Conservation (phyloP, 2,113 vertebrate genomes). For the Toxotes chatareus region DNA sequence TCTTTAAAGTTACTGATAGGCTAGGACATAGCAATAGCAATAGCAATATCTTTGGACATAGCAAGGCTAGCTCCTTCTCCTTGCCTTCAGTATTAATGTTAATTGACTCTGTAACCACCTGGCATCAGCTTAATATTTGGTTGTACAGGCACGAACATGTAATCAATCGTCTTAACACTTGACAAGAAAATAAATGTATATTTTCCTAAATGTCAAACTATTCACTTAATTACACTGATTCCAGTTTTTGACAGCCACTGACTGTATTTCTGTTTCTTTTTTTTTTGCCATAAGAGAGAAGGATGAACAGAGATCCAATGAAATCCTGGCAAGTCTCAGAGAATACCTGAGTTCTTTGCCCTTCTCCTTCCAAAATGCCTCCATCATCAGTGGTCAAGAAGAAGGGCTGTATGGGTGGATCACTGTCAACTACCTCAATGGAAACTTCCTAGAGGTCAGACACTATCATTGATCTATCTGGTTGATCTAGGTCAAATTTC, state of each 20-base stretch:
- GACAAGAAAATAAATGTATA: not conserved
- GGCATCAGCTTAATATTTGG: no score
- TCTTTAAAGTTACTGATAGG: no score
- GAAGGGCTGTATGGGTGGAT: slow-evolving; percentile 98
- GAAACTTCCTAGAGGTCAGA: slow-evolving; percentile 92
- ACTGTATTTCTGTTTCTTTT: not conserved
- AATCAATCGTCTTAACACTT: not conserved
- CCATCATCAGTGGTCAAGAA: slow-evolving; percentile 93
- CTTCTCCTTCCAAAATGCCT: slow-evolving; percentile 91
- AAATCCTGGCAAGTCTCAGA: slow-evolving; percentile 86
- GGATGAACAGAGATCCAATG: slow-evolving; percentile 85
- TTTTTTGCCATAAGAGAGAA: slow-evolving; percentile 74
- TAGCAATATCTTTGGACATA: not conserved
- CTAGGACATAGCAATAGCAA: no score
- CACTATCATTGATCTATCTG: not conserved
- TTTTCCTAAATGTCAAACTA: not conserved
- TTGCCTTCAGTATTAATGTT: not conserved
- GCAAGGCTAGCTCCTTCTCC: not conserved
- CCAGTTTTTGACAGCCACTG: not conserved
- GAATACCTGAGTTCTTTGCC: slow-evolving; percentile 89
- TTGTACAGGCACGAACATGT: not conserved
- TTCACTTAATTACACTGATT: not conserved
- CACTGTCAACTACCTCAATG: slow-evolving; percentile 97
- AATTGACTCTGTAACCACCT: no score
- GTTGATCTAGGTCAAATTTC: not conserved